Evolutionary conservation across 2,797 vertebrate species (phyloP).

Genomic region (Peromyscus melanophrys): DNA sequence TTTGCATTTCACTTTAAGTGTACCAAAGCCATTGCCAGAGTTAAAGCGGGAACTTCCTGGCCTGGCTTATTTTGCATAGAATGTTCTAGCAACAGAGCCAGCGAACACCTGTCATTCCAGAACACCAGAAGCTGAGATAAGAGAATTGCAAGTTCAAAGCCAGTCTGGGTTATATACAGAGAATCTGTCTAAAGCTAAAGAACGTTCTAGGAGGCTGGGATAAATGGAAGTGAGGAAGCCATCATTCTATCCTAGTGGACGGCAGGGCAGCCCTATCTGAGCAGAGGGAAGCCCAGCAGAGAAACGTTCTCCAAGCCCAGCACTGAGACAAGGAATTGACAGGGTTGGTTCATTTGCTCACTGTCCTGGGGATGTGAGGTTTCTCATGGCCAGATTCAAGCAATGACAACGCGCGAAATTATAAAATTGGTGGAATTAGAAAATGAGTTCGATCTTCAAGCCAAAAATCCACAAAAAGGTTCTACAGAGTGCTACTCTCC

Average conservation of each 20-base stretch:
- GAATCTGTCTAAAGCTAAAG: background rate
- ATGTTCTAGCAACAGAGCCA: background rate
- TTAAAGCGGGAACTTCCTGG: background rate
- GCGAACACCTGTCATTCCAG: background rate
- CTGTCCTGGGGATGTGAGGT: background rate
- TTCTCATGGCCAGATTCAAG: background rate
- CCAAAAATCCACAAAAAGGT: background rate
- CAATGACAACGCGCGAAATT: background rate
- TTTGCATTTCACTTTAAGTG: background rate
- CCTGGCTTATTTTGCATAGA: background rate
- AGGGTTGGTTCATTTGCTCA: background rate
- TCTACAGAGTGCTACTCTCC: background rate
- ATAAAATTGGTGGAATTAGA: background rate
- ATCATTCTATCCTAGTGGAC: rapidly evolving
- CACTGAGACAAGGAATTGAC: background rate
- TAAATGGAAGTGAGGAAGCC: background rate
- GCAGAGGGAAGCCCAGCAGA: rapidly evolving
- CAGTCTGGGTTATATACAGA: background rate
- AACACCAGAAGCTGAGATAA: background rate
- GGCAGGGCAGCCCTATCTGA: rapidly evolving
- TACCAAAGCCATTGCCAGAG: background rate
- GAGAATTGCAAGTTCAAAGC: background rate
- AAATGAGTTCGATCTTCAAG: background rate
- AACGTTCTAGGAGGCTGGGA: background rate
- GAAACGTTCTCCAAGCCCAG: rapidly evolving